Base-by-base conservation (phyloP, 1,140 invertebrate species). In the Drosophila saltans region DNA sequence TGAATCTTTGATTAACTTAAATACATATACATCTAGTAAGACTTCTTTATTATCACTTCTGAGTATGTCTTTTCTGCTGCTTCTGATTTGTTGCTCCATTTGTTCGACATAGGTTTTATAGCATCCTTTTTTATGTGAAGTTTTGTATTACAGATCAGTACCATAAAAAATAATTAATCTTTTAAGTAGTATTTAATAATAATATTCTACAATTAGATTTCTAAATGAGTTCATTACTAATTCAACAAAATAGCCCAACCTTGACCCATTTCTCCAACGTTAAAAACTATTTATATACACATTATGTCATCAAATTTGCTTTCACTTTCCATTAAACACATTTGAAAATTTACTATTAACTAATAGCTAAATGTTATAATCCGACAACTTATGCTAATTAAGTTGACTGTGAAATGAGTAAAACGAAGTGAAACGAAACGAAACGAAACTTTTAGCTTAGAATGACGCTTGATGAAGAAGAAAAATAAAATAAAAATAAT, bases 381-480 rank as follows among this genome's bases (percentile, higher is more conserved):
- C 36, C 52, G 33, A 24, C 62, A 63, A 67, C 41, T 69, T 71
- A 78, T 78, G 72, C 45, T 75, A 75, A 78, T 75, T 56, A 52
- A 21, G 58, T 61, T 28, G 67, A 63, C 61, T 63, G 36, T 70
- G 40, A 57, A 75, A 70, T 71, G 48, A 75, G 72, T 48, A 55
- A 56, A 64, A 72, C 40, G 36, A 58, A 58, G 28, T 33, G 26
- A 58, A 30, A 58, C 56, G 11, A 73, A 30, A 58, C 56, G 11
- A 73, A 78, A 78, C 64, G 75, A 75, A 75, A 75, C 72, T 59
- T 66, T 33, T 3, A 52, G 61, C 39, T 72, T 68, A 76, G 66
- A 70, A 74, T 48, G 40, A 52, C n/a, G 16, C 56, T 3, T 21
- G 8, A 52, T 26, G 2, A 21, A 48, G 5, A 24, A 48, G 24